Evolutionary conservation across 1,140 invertebrate genomes (phyloP), one percentile per base, ranked within the genome.

Genomic region (Drosophila tani): DNA sequence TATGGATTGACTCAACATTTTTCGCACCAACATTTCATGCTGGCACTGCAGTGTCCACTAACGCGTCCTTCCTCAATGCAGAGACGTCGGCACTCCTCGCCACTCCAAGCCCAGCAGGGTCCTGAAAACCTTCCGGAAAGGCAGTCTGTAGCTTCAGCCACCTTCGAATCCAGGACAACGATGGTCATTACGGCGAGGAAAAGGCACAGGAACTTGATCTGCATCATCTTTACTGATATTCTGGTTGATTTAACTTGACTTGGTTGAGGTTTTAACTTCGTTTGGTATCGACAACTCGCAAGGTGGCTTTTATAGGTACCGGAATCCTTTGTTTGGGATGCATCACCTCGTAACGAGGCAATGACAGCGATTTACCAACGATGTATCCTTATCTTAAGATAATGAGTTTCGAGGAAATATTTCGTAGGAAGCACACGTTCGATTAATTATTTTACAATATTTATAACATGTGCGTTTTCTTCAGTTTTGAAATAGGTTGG

Each of bases 21-120:
- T 64, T 67, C 59, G 15, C 65, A 67, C 65, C 65, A 64, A 24
- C 65, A 67, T 35, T 67, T 40, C 12, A 47, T n/a, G 17, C 45
- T 38, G 35, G 32, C 12, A 32, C 59, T 68, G 45, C 58, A 67
- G 15, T 64, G 65, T 17, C 65, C 58, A 12, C 43, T 65, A 8
- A 49, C 43, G 7, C 14, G 21, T 65, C 65, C 58, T 21, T 64
- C 65, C 15, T 67, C 59, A 8, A 5, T 19, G 45, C 45, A 67
- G 17, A 67, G 29, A 2, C 64, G 40, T 9, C 64, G 59, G 32
- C 57, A 67, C 43, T 64, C 15, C 14, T 63, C 57, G 5, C 43
- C 43, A 21, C 35, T 45, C 57, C 57, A 67, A 2, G 35, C 45
- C 32, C 32, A 29, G 14, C 65, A 64, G 4, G 29, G 29, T n/a